Evolutionary conservation across 2,797 vertebrate species (phyloP), one percentile per base, ranked within the genome.

Genomic region (Morus bassanus): DNA sequence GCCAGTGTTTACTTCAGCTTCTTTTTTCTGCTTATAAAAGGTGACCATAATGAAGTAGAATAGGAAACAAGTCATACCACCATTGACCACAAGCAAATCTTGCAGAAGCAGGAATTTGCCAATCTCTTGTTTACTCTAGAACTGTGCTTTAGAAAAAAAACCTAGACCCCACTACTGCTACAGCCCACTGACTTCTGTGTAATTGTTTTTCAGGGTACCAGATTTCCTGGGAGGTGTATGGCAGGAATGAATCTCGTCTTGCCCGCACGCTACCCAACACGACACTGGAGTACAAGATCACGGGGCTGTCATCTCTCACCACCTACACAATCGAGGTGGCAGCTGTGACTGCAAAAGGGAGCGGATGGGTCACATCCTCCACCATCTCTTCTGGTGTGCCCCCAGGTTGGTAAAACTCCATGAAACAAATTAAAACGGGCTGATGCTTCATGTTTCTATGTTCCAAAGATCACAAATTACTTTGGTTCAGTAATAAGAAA

Each of bases 381-480:
- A 99, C 99, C 95, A 99, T 99, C 96, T 99, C 99, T 45, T 99
- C 99, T 0, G 99, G 99, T 30, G 99, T 99, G 54, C 99, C 99
- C 54, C 99, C 99, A 99, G 99, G 99, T 99, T 82, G 96, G 97
- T 96, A 67, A 46, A 17, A 22, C 18, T 8, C 0, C 60, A 7
- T 13, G 5, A 27, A 50, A 65, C 37, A 17, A 19, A 18, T 45
- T 12, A 5, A 68, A 79, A 63, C 2, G 2, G 25, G 56, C 24
- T n/a, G 7, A 4, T 39, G n/a, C 27, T 50, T 35, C 0, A 0
- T 8, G 13, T 35, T 59, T 37, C 13, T 28, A 0, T 25, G 9
- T 45, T 60, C 54, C 13, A 12, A 43, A 84, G 43, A 37, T 73
- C 33, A 4, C 10, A 3, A 35, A 27, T 64, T 30, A 4, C 16